Evolutionary conservation across 2,113 vertebrate genomes (phyloP).

Genomic region (Pterophyllum scalare): DNA sequence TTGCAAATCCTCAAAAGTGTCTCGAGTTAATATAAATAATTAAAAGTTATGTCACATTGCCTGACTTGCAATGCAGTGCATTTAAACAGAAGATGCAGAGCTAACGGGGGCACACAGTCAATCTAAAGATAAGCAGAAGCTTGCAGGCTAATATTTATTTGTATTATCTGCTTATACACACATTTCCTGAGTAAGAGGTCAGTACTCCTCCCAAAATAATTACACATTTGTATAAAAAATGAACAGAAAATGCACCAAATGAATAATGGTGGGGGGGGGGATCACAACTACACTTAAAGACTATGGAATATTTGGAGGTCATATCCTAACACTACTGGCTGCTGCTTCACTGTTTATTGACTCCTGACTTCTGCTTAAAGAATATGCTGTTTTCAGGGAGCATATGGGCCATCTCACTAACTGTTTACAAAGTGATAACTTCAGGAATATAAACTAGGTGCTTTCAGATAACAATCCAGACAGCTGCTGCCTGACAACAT

Average conservation of each 20-base stretch:
- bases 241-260: not conserved
- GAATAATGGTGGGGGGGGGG: too few relatives aligned
- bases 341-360: not conserved
- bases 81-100: not conserved
- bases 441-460: not conserved
- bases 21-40: not conserved
- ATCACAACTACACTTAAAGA: not conserved
- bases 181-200: too few relatives aligned
- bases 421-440: not conserved
- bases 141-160: too few relatives aligned
- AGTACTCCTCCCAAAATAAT: not conserved
- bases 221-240: not conserved
- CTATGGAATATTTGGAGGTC: not conserved
- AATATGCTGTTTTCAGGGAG: not conserved
- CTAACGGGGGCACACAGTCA: not conserved
- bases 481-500: not conserved
- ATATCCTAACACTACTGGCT: not conserved
- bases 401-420: not conserved
- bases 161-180: too few relatives aligned
- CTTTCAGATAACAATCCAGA: rapidly evolving
- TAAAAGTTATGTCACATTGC: not conserved
- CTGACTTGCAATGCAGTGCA: not conserved
- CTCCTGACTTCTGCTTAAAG: not conserved
- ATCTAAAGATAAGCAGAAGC: not conserved
- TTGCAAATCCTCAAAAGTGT: not conserved